These are phyloP conservation scores for Euura lappo DNA, from an alignment of 1,140 invertebrate species.

Conservation along the genomic window DNA sequence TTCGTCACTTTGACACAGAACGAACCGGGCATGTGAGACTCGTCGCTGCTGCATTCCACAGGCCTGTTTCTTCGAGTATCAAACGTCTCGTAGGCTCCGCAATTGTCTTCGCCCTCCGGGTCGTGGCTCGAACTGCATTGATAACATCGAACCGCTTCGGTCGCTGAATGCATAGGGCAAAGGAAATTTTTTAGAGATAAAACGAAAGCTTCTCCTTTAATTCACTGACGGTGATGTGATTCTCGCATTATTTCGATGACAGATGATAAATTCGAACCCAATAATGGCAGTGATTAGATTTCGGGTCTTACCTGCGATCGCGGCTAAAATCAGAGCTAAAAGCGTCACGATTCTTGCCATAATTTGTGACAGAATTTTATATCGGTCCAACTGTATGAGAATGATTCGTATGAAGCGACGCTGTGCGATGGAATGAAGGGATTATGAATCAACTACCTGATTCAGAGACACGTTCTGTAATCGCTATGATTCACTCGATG, in stretches of 20 bases:
- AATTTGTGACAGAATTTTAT: background rate
- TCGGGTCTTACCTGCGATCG: background rate
- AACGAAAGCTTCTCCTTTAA: too few species aligned
- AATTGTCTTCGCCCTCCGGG: constrained; percentile 76
- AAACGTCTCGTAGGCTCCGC: constrained; percentile 86
- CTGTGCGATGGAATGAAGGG: too few species aligned
- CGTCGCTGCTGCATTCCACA: constrained; percentile 88
- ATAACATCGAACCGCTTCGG: constrained; percentile 78
- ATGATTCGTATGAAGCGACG: too few species aligned
- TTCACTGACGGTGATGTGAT: too few species aligned
- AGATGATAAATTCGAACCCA: too few species aligned
- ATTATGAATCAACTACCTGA: too few species aligned
- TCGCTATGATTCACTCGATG: too few species aligned
- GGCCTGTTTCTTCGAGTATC: constrained; percentile 80
- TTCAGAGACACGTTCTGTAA: too few species aligned
- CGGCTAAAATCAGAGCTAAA: background rate
- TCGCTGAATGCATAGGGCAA: constrained; percentile 30
- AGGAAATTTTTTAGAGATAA: too few species aligned
- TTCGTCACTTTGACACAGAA: constrained; percentile 92
- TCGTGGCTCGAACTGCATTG: constrained; percentile 86
- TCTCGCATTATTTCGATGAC: too few species aligned
- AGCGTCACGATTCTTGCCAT: background rate
- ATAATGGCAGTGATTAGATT: too few species aligned
- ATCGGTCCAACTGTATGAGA: too few species aligned
- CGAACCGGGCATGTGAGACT: constrained; percentile 88